These are phyloP conservation scores for Ophiodon elongatus DNA, from an alignment of 2,113 vertebrate genomes.

Conservation along the genomic window DNA sequence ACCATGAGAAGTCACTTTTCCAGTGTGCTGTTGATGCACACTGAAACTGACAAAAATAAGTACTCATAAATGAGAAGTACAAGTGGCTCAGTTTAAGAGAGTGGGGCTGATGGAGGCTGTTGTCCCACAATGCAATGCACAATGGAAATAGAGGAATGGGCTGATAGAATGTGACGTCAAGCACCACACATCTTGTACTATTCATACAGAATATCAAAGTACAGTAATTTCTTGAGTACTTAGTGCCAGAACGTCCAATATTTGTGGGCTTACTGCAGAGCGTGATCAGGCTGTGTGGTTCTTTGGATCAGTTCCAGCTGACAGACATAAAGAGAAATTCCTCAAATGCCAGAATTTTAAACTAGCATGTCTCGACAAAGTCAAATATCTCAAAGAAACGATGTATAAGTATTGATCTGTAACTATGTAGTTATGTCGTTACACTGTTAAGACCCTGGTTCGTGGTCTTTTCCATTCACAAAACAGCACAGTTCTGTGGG, in stretches of 20 bases:
- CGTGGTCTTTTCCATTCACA: not conserved
- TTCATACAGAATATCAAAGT: not conserved
- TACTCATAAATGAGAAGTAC: not conserved
- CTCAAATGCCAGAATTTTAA: not conserved
- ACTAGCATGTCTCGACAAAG: constrained; percentile 4
- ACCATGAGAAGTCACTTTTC: too few relatives aligned
- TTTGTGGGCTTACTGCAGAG: not conserved
- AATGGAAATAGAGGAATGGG: not conserved
- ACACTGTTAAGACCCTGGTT: not conserved
- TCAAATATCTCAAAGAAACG: not conserved
- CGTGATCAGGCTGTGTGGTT: not conserved
- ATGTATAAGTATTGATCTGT: not conserved
- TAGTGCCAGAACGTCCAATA: not conserved
- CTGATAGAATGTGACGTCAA: not conserved
- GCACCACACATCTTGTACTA: not conserved
- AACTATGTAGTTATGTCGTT: not conserved
- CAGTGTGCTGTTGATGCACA: not conserved
- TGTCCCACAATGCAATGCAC: not conserved
- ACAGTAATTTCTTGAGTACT: not conserved
- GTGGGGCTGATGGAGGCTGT: not conserved
- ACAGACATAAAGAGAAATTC: constrained; percentile 13
- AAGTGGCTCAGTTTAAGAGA: not conserved
- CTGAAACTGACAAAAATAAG: not conserved
- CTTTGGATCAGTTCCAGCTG: not conserved
- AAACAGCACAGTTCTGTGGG: not conserved